A percentile compares a stretch with the other conserved stretches of the same genome.
These are phyloP conservation scores for Danio jaintianensis DNA, from an alignment of 2,797 vertebrate genomes.

Conservation along the genomic window DNA sequence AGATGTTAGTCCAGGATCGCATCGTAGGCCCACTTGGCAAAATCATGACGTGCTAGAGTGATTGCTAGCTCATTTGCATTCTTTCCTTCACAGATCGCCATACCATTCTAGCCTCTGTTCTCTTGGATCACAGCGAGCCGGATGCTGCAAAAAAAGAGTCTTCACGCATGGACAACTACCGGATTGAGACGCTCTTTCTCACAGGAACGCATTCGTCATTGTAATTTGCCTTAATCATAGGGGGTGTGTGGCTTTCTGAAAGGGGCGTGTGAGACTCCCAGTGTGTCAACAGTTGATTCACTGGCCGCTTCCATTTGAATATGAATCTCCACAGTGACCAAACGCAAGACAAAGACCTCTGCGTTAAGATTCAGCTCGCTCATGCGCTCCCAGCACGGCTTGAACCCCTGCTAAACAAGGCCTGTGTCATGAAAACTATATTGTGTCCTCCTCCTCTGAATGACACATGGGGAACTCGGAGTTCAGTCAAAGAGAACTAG, in stretches of 20 bases:
- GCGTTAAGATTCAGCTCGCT: constrained; percentile 82
- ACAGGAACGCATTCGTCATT: constrained; percentile 85
- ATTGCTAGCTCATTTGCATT: neutral
- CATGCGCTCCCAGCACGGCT: constrained; percentile 69
- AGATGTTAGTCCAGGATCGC: too few relatives aligned
- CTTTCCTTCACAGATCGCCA: neutral
- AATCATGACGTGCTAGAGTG: too few relatives aligned
- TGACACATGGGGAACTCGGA: constrained; percentile 81
- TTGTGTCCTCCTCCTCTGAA: constrained; percentile 84
- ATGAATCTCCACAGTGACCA: constrained; percentile 84
- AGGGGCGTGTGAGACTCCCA: constrained; percentile 68
- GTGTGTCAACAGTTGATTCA: constrained; percentile 85
- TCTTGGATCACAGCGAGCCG: constrained; percentile 37
- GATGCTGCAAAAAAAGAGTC: constrained; percentile 14
- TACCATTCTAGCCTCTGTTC: constrained; percentile 8
- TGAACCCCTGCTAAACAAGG: constrained; percentile 81
- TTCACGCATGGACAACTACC: constrained; percentile 57
- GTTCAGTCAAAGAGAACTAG: constrained; percentile 80
- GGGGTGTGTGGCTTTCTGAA: constrained; percentile 75
- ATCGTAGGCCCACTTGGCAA: too few relatives aligned
- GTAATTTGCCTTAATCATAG: constrained; percentile 90
- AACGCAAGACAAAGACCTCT: constrained; percentile 83
- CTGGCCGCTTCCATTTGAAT: constrained; percentile 86
- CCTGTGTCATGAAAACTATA: constrained; percentile 88
- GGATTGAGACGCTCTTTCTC: constrained; percentile 73